These are phyloP conservation scores for Scatophagus argus DNA, from an alignment of 2,113 vertebrate genomes.

Conservation along the genomic window DNA sequence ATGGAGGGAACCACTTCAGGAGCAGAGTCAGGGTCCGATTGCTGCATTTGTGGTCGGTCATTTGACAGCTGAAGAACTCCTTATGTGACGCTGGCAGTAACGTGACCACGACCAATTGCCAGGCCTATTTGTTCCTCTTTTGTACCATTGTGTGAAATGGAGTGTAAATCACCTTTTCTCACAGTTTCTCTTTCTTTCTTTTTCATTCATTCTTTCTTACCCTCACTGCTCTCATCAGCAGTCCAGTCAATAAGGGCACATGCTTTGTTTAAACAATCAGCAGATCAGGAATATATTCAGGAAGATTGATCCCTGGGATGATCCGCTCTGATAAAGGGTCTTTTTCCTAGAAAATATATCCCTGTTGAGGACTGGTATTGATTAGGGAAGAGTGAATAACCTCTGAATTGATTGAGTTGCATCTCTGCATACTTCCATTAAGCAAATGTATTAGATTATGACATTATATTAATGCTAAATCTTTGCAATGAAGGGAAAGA, in stretches of 20 bases:
- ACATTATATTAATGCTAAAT: not conserved
- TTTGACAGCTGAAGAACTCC: conserved; percentile 19
- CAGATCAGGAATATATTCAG: conserved; percentile 55
- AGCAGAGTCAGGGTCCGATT: conserved; percentile 45
- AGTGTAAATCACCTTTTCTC: conserved; percentile 46
- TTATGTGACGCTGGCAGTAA: conserved; percentile 26
- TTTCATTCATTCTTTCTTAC: not conserved
- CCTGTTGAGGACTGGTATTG: conserved; percentile 46
- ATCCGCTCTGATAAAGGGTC: conserved; percentile 35
- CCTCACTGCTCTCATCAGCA: conserved; percentile 20
- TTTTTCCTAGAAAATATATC: conserved; percentile 35
- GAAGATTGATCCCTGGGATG: conserved; percentile 31
- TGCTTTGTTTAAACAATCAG: conserved; percentile 55
- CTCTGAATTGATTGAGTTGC: conserved; percentile 23
- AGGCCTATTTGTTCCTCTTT: conserved; percentile 44
- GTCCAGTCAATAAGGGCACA: conserved; percentile 33
- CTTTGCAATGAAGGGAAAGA: not conserved
- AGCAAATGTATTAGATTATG: not conserved
- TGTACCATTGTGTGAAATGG: conserved; percentile 40
- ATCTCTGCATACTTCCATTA: not conserved
- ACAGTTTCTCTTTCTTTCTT: conserved; percentile 10
- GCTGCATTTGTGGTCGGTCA: conserved; percentile 12
- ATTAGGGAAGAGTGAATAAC: conserved; percentile 41
- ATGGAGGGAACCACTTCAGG: conserved; percentile 48
- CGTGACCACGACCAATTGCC: conserved; percentile 40